A percentile compares a stretch with the other conserved stretches of the same genome.
These are phyloP conservation scores for Choloepus hoffmanni DNA, from an alignment of 2,113 vertebrate species.

Conservation along the genomic window DNA sequence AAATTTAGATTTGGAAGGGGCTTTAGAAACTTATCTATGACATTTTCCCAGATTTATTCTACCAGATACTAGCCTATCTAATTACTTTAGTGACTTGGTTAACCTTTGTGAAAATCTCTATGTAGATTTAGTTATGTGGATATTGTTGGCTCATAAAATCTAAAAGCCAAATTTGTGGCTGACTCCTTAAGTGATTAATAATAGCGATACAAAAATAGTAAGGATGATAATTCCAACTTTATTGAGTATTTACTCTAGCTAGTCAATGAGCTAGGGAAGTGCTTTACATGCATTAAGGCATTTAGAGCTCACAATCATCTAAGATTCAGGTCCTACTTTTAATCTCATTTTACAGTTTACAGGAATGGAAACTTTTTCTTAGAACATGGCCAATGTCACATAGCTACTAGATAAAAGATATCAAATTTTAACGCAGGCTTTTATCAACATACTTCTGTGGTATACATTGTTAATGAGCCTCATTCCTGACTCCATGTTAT, in stretches of 20 bases:
- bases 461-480: not conserved
- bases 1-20: slow-evolving; percentile 55
- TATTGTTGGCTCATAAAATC: slow-evolving; percentile 44
- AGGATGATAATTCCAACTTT: not conserved
- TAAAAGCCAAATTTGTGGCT: slow-evolving; percentile 11
- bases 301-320: not conserved
- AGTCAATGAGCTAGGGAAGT: not conserved
- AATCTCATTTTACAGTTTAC: not conserved
- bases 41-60: slow-evolving; percentile 70
- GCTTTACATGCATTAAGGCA: not conserved
- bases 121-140: slow-evolving; percentile 47
- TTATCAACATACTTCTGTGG: not conserved
- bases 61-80: slow-evolving; percentile 48
- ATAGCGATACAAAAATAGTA: not conserved
- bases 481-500: not conserved
- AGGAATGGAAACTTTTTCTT: slow-evolving; percentile 1
- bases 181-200: not conserved
- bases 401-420: not conserved
- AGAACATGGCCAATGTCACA: not conserved
- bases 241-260: not conserved
- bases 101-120: slow-evolving; percentile 65
- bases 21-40: slow-evolving; percentile 62
- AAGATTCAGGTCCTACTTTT: not conserved
- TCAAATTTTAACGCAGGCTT: not conserved
- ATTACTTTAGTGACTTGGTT: slow-evolving; percentile 61